These are phyloP conservation scores for Tragelaphus imberbis DNA, from an alignment of 2,113 vertebrate genomes.

Conservation along the genomic window DNA sequence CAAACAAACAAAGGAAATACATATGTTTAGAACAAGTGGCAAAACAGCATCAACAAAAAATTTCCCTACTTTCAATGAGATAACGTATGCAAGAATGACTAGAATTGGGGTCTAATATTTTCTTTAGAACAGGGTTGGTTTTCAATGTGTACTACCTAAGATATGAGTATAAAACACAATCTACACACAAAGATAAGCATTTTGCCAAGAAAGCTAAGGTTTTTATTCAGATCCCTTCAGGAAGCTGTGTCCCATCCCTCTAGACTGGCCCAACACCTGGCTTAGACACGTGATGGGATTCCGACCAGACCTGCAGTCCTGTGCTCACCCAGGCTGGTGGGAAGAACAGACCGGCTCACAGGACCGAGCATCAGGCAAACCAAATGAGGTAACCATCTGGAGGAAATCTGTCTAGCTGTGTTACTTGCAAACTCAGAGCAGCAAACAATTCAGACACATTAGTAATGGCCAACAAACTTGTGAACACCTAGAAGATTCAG, in stretches of 20 bases:
- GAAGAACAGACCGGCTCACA: neutral
- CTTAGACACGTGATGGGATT: neutral
- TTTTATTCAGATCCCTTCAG: neutral
- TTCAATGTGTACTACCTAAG: slow-evolving; percentile 5
- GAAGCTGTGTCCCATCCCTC: neutral
- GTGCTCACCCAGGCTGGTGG: neutral
- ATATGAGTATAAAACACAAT: neutral
- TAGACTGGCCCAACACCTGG: neutral
- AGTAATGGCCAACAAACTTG: neutral
- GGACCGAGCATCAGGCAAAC: neutral
- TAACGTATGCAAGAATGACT: neutral
- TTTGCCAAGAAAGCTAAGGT: neutral
- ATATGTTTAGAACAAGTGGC: neutral
- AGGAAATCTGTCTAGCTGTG: neutral
- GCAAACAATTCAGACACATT: neutral
- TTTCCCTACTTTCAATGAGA: neutral
- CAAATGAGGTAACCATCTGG: neutral
- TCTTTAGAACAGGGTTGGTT: neutral
- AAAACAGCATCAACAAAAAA: neutral
- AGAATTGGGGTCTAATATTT: neutral
- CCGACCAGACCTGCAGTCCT: neutral
- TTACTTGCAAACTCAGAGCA: neutral
- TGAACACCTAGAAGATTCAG: neutral
- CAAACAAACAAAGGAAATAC: neutral
- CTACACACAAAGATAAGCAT: neutral